Base-by-base conservation (phyloP, 53 echinoderm and acorn worm genomes). In the Astropecten irregularis region DNA sequence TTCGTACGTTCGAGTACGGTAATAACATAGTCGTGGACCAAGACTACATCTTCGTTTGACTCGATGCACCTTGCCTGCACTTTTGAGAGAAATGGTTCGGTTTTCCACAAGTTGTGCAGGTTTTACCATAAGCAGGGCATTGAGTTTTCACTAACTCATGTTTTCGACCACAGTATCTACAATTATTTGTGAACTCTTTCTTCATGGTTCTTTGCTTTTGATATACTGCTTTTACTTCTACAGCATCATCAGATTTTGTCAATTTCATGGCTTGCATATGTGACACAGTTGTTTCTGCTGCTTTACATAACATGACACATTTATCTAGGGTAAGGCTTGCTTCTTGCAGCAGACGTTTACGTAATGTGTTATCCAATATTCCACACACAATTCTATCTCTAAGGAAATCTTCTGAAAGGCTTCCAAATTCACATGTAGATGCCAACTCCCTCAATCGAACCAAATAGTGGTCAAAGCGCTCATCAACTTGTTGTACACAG, bases 301-400 rank as follows among this genome's bases (percentile, higher is more conserved):
- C 59, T 47, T 81, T 81, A 48, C 81, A 81, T 15, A 63, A 18
- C 49, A 61, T 66, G 22, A 68, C 68, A 46, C 68, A 68, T 68
- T 68, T 68, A 42, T 68, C 68, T 7, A 68, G 4, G 0, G 2
- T 68, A 8, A 68, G 23, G 42, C 28, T 44, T 9, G 68, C 34
- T 44, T 68, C 46, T 68, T 68, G 68, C 47, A 68, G 27, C 14
- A 68, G 44, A 1, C 46, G 21, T 68, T 68, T 68, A 42, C 23
- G 40, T 23, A 67, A 40, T 38, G 42, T 64, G 34, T 64, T 64
- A 36, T 64, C 65, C 3, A 19, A 11, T 57, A 79, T 79, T 5
- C 79, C 79, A 61, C 79, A 79, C 1, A 79, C 79, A 59, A 79
- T 79, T 38, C 79, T 23, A 39, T 79, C 42, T 79, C 79, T 44